Evolutionary conservation across 2,888 invertebrate genomes (phyloP), one percentile per base, ranked within the genome.

Genomic region (Halocaridina rubra): DNA sequence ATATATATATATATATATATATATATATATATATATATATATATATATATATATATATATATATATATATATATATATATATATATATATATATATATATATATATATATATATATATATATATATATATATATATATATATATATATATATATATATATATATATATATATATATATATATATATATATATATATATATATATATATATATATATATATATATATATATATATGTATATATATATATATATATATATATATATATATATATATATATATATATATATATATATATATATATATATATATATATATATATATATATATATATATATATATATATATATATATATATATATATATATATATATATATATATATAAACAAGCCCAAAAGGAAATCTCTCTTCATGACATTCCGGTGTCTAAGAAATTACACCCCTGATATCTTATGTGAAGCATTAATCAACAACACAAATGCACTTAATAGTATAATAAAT

Each of bases 1-100:
- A 59, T 59, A 59, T 59, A 59, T 59, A 59, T 59, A 59, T 59
- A 59, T 59, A 59, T 59, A 59, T 59, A 59, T 59, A 59, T 59
- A 59, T 59, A 59, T 59, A 59, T 59, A 59, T 59, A 59, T 59
- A 59, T 59, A 59, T 59, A n/a, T 3, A 3, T n/a, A n/a, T n/a
- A n/a, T n/a, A n/a, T n/a, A n/a, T n/a, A n/a, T n/a, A n/a, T n/a
- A n/a, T n/a, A n/a, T n/a, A n/a, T n/a, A n/a, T n/a, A n/a, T n/a
- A n/a, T n/a, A n/a, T n/a, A n/a, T n/a, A n/a, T n/a, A n/a, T n/a
- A n/a, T n/a, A n/a, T n/a, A n/a, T n/a, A n/a, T n/a, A n/a, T n/a
- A n/a, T n/a, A n/a, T n/a, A n/a, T n/a, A n/a, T n/a, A n/a, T n/a
- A n/a, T n/a, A n/a, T n/a, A n/a, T n/a, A n/a, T n/a, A n/a, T n/a